Conservation (phyloP, 2,888 invertebrate species). For the Phalera bucephala region DNA sequence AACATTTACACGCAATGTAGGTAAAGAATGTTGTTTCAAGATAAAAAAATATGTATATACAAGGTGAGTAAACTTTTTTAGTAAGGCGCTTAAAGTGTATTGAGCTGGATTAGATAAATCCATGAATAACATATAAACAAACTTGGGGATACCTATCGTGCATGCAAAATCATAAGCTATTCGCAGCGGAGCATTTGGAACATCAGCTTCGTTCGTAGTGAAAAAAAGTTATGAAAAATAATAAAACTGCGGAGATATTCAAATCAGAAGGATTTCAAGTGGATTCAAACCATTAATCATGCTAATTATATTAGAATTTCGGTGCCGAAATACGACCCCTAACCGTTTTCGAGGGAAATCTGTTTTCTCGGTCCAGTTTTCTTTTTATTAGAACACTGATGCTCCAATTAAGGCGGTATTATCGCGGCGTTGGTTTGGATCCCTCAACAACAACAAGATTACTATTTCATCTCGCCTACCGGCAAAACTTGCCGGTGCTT, state of each 20-base stretch:
- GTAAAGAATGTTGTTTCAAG: no score
- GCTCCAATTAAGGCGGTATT: conserved; percentile 30
- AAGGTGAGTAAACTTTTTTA: no score
- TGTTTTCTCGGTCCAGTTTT: conserved; percentile 23
- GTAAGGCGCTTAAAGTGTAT: no score
- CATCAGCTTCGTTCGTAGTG: no score
- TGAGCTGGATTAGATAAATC: no score
- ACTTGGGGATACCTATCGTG: no score
- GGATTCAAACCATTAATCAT: conserved; percentile 44
- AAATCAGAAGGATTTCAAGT: conserved; percentile 1
- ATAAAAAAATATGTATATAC: no score
- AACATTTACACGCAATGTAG: no score
- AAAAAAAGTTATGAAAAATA: no score
- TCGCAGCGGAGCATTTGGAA: no score
- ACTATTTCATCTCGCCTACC: conserved; percentile 20
- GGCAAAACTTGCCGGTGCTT: conserved; percentile 7
- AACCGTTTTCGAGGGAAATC: conserved; percentile 6
- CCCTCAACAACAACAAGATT: conserved; percentile 23
- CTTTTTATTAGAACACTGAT: conserved; percentile 36
- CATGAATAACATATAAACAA: no score
- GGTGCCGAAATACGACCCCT: conserved; percentile 35
- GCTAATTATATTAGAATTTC: conserved; percentile 45
- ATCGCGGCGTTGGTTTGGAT: conserved; percentile 22
- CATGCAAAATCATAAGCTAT: no score
- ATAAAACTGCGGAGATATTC: background rate